A percentile compares a stretch with the other conserved stretches of the same genome.
These are phyloP conservation scores for Brevipalpus yothersi DNA, from an alignment of 1,140 invertebrate genomes.

Conservation along the genomic window DNA sequence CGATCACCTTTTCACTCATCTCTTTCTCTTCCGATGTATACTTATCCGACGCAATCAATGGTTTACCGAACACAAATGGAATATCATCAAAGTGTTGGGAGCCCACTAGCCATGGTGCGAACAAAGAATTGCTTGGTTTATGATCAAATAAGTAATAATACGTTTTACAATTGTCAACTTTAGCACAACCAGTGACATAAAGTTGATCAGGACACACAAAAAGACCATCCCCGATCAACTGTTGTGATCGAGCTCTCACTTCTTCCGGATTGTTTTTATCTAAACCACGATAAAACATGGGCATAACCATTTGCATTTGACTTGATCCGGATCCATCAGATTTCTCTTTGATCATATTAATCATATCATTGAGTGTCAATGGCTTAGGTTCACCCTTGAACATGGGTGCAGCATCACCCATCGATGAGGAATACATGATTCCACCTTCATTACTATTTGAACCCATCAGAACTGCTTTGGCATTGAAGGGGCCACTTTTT, in stretches of 20 bases:
- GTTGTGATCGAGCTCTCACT: neutral
- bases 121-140: conserved; percentile 51
- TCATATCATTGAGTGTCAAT: neutral
- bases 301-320: conserved; percentile 1
- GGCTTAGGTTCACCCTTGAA: neutral
- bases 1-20: conserved; percentile 61
- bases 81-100: conserved; percentile 91
- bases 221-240: neutral
- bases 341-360: neutral
- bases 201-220: neutral
- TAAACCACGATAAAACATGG: neutral
- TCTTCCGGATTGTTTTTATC: neutral
- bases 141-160: conserved; percentile 90
- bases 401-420: neutral
- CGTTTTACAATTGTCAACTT: conserved; percentile 23
- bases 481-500: neutral
- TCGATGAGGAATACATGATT: neutral
- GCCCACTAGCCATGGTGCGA: conserved; percentile 73
- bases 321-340: neutral
- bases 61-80: conserved; percentile 80
- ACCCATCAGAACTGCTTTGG: neutral
- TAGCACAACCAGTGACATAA: neutral
- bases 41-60: conserved; percentile 29
- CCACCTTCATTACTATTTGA: conserved; percentile 1
- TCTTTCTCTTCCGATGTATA: conserved; percentile 53